These are phyloP conservation scores for Trogon melanurus DNA, from an alignment of 2,113 vertebrate genomes.

Conservation along the genomic window DNA sequence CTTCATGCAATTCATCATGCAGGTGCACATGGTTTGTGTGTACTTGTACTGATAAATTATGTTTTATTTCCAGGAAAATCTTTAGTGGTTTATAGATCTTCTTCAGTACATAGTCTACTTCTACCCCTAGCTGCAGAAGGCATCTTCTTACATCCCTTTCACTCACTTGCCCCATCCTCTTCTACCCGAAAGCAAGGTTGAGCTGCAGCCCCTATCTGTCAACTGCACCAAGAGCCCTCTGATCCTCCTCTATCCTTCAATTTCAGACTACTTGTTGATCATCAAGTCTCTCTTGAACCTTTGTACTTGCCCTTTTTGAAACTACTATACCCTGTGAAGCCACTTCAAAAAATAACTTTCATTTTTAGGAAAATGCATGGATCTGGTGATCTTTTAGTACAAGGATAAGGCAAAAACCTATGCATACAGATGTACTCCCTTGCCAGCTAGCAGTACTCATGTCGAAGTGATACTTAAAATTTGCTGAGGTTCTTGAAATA, in stretches of 20 bases:
- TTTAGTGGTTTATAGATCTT: not conserved
- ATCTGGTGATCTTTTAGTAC: not conserved
- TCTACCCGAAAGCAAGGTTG: not conserved
- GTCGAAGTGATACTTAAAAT: not conserved
- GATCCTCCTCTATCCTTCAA: not conserved
- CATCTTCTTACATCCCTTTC: not conserved
- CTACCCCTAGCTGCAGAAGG: not conserved
- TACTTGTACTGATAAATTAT: not conserved
- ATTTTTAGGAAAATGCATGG: not conserved
- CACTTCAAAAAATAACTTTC: not conserved
- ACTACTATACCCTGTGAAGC: not conserved
- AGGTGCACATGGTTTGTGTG: not conserved
- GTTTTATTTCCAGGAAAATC: not conserved
- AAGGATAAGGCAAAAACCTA: not conserved
- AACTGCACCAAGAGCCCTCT: not conserved
- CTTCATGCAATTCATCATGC: not conserved
- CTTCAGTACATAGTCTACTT: not conserved
- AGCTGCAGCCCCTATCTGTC: rapidly evolving
- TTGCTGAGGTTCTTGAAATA: not conserved
- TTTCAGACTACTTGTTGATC: not conserved
- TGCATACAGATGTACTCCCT: not conserved
- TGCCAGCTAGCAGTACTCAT: not conserved
- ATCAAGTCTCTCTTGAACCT: not conserved
- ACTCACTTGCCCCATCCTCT: not conserved
- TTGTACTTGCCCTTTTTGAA: not conserved